Base-by-base conservation (phyloP, 2,888 invertebrate genomes). In the Platerodrilus igneus region DNA sequence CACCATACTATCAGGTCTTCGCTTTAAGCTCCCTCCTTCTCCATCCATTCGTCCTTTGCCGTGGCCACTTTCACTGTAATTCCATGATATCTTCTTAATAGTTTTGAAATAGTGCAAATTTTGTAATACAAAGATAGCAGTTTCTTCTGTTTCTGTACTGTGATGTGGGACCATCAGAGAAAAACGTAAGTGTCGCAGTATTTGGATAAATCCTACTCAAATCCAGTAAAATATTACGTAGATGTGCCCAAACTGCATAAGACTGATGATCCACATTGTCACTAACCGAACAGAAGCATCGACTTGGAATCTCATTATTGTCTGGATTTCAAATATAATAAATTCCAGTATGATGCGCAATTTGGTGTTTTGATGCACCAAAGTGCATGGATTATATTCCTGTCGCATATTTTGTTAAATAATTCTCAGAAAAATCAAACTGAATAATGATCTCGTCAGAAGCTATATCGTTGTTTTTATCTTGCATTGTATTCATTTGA, bases 311-410 rank as follows among this genome's bases (percentile, higher is more conserved):
- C n/a, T n/a, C 13, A 17, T 28, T 16, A 4, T 10, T 16, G 22
- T 7, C 10, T 16, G 33, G 19, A 21, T 33, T 6, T n/a, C 15
- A 7, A 18, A 21, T 9, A 35, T 46, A 39, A 22, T 27, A 35
- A 1, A 41, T 14, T 13, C 41, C 45, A 5, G 45, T 45, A 10
- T 41, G 41, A 7, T 37, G 5, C 5, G 44, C 35, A 18, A 44
- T 26, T 36, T 40, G 40, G 9, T 28, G 25, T 28, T 34, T 34
- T 9, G 33, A 38, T 15, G 36, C 41, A 3, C 41, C 45, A 19
- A 45, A 45, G 21, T 37, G 40, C 19, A 28, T 45, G n/a, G 41
- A 28, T 20, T 45, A 36, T n/a, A 40, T 37, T 26, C 40, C 44
- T 3, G 9, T 25, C 7, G n/a, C 9, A 30, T 41, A 37, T 28